Base-by-base conservation (phyloP, 2,797 vertebrate species). In the Eleutherodactylus coqui region DNA sequence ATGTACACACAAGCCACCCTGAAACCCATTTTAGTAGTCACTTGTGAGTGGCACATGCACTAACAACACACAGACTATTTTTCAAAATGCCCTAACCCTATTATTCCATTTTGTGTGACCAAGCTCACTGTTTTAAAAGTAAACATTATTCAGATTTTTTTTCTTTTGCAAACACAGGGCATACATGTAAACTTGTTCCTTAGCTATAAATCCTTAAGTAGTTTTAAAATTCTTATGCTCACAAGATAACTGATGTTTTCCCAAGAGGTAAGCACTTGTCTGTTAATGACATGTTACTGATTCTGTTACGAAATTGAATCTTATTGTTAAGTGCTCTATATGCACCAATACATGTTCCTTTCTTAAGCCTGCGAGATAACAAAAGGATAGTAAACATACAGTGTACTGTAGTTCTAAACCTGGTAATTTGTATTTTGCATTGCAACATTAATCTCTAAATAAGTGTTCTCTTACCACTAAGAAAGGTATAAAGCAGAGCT, bases 221-320 rank as follows among this genome's bases (percentile, higher is more conserved):
- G 78, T 82, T 81, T 75, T 75, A 86, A 81, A 86, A 73, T 58
- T 80, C n/a, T 70, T 79, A 75, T 27, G 78, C 43, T 81, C n/a
- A 81, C 51, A 82, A 53, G 53, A 86, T 86, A 81, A 86, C 69
- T 86, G 85, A 82, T 86, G 70, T 62, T 82, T 86, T 86, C 85
- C 79, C 73, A 29, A 86, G 78, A 62, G 41, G n/a, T 36, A 73
- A 41, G 53, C 78, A 67, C 85, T 82, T 82, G 69, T 82, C 70
- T 75, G 43, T 75, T 86, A 86, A 86, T 86, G 85, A 81, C 78
- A 75, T 75, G 78, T 76, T 86, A 86, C 77, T 49, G 67, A 85
- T 73, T 85, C 51, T 49, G 47, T 85, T 62, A 36, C 51, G 60
- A 70, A 80, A 85, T 58, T 79, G 84, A 72, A 85, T 73, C 51